Evolutionary conservation across 92 coral and sea anemone species (phyloP), one percentile per base, ranked within the genome.

Genomic region (Metridium senile): DNA sequence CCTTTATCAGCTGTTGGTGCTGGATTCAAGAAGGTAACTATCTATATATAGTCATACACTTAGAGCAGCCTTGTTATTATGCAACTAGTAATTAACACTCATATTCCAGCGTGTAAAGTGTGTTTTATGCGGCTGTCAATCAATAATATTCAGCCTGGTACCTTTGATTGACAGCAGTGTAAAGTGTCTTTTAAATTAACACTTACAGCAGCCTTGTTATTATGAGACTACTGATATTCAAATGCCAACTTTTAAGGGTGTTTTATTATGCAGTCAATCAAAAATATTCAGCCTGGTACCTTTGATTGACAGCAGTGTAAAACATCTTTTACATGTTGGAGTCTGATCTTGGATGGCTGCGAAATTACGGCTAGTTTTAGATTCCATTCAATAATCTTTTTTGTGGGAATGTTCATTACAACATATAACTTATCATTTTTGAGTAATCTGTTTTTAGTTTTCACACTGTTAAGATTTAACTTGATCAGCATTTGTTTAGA

Each of bases 1-100:
- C 90, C 96, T 17, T 19, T 92, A 9, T 16, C 88, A 59, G 97
- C 96, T 19, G 91, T 82, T 16, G 77, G 72, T 39, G 89, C 87
- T 58, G 99, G 99, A 11, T 92, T 95, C 81, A 62, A 89, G 52
- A 88, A 87, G 97, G 99, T 95, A 46, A 54, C 25, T 54, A 54
- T 54, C n/a, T n/a, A n/a, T n/a, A n/a, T n/a, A n/a, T n/a, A n/a
- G n/a, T 16, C 0, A 64, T 29, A 20, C 61, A 54, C 25, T 7
- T 45, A 16, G 16, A 45, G 51, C 51, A 45, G 51, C 51, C 7
- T 45, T 45, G 7, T 45, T 7, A 45, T 16, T 45, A 16, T 16
- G 16, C 16, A 45, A 16, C 16, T 16, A 7, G 51, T 45, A 45
- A 45, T 45, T 45, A 45, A 45, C 7, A 7, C 51, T 45, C 51